Base-by-base conservation (phyloP, 2,113 vertebrate genomes). In the Mohoua ochrocephala region DNA sequence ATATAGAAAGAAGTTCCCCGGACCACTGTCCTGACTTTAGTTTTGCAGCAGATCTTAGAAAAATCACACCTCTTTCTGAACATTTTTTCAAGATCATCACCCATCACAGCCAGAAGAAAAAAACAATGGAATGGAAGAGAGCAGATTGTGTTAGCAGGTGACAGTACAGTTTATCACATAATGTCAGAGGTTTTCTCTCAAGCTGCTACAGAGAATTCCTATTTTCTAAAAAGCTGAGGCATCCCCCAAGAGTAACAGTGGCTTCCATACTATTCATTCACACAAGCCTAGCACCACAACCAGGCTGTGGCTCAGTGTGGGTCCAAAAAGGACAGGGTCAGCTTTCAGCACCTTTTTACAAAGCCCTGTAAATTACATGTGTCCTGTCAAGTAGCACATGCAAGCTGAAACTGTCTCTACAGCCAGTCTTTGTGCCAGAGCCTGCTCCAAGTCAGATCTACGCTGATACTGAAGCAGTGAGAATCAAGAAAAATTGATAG, bases 1-100 rank as follows among this genome's bases (percentile, higher is more conserved):
- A n/a, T 6, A 13, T 1, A 41, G 11, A 37, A 93, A 42, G 16
- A 52, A 61, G 23, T 63, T 75, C 16, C 27, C 44, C 19, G 65
- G 35, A 68, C 18, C 21, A 23, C 41, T 37, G 10, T 21, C 16
- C 53, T 47, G 21, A 61, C 18, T 61, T 45, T 0, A 42, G 11
- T 68, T 77, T 69, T 86, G 35, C 54, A 75, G 60, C 17, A 54
- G 10, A 37, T 60, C 17, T 42, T 37, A 13, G 35, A 79, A 54
- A 15, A 6, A n/a, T 63, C 49, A 64, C 12, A 4, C 2, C 17
- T 52, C 49, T 63, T 74, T 61, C 35, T 52, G 16, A 52, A 52
- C 13, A 7, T 30, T 47, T 54, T 45, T 54, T 49, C 8, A 57
- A 57, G 24, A 53, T 56, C 0, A 1, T 6, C 2, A 0, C 16